Conservation (phyloP, 2,888 invertebrate genomes). For the Thereva unica region DNA sequence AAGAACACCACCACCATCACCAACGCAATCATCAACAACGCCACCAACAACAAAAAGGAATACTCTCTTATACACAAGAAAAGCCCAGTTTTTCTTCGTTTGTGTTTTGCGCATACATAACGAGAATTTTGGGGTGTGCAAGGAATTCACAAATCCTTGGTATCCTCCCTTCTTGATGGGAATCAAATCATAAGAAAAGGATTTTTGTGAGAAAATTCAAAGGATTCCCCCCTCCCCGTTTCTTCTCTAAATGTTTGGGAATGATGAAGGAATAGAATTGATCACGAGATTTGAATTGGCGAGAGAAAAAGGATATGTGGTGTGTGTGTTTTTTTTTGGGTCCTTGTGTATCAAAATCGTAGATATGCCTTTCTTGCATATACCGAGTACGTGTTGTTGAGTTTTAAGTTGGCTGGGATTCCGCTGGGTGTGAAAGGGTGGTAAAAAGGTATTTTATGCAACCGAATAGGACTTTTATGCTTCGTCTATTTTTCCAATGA, state of each 20-base stretch:
- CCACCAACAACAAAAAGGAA: too few species aligned
- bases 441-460: slow-evolving; percentile 28
- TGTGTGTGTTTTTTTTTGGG: slow-evolving; percentile 7
- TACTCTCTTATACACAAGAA: too few species aligned
- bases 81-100: neutral
- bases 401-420: neutral
- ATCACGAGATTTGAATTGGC: slow-evolving; percentile 35
- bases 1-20: neutral
- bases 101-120: slow-evolving; percentile 25
- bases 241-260: slow-evolving; percentile 14
- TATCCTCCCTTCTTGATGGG: slow-evolving; percentile 28
- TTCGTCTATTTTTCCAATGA: slow-evolving; percentile 37
- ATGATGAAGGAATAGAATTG: slow-evolving; percentile 31
- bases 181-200: slow-evolving; percentile 38
- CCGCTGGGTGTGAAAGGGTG: slow-evolving; percentile 11
- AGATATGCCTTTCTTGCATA: slow-evolving; percentile 18
- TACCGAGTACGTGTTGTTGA: neutral
- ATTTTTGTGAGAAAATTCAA: slow-evolving; percentile 34
- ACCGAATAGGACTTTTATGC: slow-evolving; percentile 37
- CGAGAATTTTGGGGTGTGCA: slow-evolving; percentile 30
- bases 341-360: slow-evolving; percentile 23
- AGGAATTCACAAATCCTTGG: slow-evolving; percentile 31
- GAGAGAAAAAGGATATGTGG: slow-evolving; percentile 7
- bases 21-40: too few species aligned
- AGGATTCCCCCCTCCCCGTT: slow-evolving; percentile 17